A percentile compares a stretch with the other conserved stretches of the same genome.
Conservation (phyloP, 2,797 vertebrate species). For the Apogon talboti region DNA sequence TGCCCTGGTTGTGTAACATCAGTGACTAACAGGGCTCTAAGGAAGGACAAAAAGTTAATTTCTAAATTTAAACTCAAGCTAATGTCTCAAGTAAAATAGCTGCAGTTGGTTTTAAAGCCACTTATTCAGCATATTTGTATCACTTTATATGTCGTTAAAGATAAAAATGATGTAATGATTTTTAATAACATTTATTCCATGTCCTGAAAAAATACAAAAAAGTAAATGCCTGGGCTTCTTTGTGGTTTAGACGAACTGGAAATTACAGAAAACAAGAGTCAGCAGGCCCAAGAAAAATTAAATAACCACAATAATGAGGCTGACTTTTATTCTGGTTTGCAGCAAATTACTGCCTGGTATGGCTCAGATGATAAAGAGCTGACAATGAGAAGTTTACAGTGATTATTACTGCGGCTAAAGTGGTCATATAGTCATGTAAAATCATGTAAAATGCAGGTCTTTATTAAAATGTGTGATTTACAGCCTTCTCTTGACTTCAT, state of each 20-base stretch:
- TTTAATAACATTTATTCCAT: too few species aligned
- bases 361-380: background rate
- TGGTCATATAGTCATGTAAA: too few species aligned
- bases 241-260: too few species aligned
- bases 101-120: background rate
- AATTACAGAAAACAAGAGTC: too few species aligned
- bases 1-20: conserved; percentile 30
- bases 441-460: too few species aligned
- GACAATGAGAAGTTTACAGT: too few species aligned
- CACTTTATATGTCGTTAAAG: background rate
- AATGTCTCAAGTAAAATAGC: background rate
- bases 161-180: too few species aligned
- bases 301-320: background rate
- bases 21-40: conserved; percentile 6
- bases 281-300: background rate
- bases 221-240: too few species aligned
- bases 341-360: background rate
- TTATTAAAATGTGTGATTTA: too few species aligned
- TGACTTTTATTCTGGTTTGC: background rate
- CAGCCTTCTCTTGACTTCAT: too few species aligned
- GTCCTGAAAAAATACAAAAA: too few species aligned
- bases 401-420: too few species aligned
- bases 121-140: background rate
- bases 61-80: background rate
- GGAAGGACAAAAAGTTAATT: background rate